Conservation (phyloP, 1,140 invertebrate species). For the Dreissena polymorpha region DNA sequence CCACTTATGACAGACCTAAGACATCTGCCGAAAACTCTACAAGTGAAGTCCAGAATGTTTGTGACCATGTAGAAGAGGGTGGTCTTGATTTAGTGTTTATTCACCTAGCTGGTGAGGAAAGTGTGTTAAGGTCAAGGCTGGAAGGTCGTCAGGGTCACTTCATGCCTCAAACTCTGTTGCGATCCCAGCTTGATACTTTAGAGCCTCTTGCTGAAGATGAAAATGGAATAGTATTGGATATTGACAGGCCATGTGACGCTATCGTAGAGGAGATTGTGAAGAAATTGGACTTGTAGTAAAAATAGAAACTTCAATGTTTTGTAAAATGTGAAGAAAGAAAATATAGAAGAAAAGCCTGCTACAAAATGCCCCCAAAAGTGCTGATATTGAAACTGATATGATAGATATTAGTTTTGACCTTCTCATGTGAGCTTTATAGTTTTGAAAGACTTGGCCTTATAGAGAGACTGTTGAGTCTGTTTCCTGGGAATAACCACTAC, state of each 20-base stretch:
- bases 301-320: neutral
- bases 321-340: too few relatives aligned
- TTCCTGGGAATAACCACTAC: too few relatives aligned
- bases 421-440: too few relatives aligned
- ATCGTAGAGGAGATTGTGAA: conserved; percentile 50
- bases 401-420: too few relatives aligned
- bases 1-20: neutral
- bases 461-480: too few relatives aligned
- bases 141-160: conserved; percentile 62
- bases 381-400: too few relatives aligned
- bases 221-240: conserved; percentile 50
- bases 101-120: conserved; percentile 58
- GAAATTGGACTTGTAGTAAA: neutral
- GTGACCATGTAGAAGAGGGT: neutral
- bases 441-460: too few relatives aligned
- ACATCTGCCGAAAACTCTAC: too few relatives aligned
- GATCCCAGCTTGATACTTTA: conserved; percentile 65
- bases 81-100: conserved; percentile 57
- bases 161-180: conserved; percentile 64
- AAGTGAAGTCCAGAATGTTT: neutral
- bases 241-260: conserved; percentile 35
- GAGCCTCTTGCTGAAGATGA: conserved; percentile 61
- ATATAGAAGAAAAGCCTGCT: too few relatives aligned
- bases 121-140: conserved; percentile 52
- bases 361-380: too few relatives aligned